phyloP scores from a whole-genome alignment of 2,113 vertebrate genomes.

The Chamaea fasciata region DNA sequence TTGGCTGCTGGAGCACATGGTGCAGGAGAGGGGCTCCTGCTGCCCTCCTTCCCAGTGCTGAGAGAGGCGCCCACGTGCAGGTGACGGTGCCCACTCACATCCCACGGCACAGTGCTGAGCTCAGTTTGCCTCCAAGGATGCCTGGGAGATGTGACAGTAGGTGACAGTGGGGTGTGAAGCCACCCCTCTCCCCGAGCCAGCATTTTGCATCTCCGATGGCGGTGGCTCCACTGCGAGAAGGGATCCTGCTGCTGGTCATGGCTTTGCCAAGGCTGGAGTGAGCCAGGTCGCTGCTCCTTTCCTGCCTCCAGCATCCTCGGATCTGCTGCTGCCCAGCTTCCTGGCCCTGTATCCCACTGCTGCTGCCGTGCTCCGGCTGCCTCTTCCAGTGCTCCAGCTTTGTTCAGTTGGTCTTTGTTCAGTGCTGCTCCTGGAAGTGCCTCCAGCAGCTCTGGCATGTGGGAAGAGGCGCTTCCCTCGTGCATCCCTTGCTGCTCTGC shows the following conservation, averaged over 20 bases:
- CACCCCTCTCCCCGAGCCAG: background rate
- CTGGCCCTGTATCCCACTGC: rapidly evolving
- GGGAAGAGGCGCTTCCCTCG: background rate
- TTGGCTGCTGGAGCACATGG: background rate
- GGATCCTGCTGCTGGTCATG: background rate
- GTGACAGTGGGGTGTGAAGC: background rate
- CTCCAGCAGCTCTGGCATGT: background rate
- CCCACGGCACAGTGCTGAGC: rapidly evolving
- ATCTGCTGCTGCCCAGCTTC: background rate
- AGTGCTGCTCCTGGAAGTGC: background rate
- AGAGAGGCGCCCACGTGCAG: background rate
- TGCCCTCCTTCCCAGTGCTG: background rate
- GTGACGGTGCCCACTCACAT: background rate
- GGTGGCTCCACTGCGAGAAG: background rate
- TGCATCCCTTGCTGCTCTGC: background rate
- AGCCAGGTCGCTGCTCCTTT: background rate
- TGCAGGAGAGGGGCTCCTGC: rapidly evolving
- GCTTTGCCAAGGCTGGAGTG: background rate
- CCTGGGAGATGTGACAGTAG: background rate
- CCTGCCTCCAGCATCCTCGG: background rate
- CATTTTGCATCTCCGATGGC: rapidly evolving
- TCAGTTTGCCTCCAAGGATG: background rate
- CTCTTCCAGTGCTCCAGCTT: background rate
- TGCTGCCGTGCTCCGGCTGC: background rate
- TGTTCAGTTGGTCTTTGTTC: slow-evolving; percentile 42